Conservation (phyloP, 1,140 invertebrate species). For the Ladona fulva region DNA sequence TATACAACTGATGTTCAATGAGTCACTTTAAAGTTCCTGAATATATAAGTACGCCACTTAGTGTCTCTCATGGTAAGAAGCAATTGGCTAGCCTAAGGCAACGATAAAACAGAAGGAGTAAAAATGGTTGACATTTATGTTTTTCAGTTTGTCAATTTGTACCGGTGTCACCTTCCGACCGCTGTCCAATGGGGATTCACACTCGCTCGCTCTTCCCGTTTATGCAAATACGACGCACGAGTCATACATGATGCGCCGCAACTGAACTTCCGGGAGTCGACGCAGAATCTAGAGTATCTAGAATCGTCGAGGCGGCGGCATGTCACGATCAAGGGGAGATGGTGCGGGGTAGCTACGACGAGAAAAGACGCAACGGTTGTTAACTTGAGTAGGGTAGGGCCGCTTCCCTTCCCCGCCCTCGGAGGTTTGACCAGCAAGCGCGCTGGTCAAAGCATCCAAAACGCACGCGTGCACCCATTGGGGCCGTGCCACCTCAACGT, state of each 20-base stretch:
- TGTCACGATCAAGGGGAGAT: slow-evolving; percentile 23
- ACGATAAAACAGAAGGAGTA: slow-evolving; percentile 12
- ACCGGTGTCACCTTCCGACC: slow-evolving; percentile 14
- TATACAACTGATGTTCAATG: not conserved
- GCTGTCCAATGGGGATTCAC: slow-evolving; percentile 4
- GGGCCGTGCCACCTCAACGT: not conserved
- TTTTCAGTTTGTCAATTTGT: slow-evolving; percentile 12
- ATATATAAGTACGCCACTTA: slow-evolving; percentile 10
- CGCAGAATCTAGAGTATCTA: slow-evolving; percentile 18
- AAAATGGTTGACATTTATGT: slow-evolving; percentile 12
- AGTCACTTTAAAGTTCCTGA: not conserved
- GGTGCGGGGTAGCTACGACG: slow-evolving; percentile 22
- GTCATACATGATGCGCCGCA: slow-evolving; percentile 11
- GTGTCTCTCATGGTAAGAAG: slow-evolving; percentile 12
- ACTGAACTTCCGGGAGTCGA: slow-evolving; percentile 14
- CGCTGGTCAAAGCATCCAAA: not conserved
- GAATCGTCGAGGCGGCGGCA: slow-evolving; percentile 23
- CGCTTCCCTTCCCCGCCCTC: not conserved
- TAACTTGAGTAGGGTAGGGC: slow-evolving; percentile 8
- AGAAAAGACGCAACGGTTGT: slow-evolving; percentile 4
- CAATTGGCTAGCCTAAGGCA: slow-evolving; percentile 14
- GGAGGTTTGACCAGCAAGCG: slow-evolving; percentile 6
- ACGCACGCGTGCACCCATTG: not conserved
- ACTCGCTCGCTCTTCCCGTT: not conserved
- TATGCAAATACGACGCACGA: slow-evolving; percentile 15